Evolutionary conservation across 2,797 vertebrate genomes (phyloP), one percentile per base, ranked within the genome.

Genomic region (Megalops cyprinoides): DNA sequence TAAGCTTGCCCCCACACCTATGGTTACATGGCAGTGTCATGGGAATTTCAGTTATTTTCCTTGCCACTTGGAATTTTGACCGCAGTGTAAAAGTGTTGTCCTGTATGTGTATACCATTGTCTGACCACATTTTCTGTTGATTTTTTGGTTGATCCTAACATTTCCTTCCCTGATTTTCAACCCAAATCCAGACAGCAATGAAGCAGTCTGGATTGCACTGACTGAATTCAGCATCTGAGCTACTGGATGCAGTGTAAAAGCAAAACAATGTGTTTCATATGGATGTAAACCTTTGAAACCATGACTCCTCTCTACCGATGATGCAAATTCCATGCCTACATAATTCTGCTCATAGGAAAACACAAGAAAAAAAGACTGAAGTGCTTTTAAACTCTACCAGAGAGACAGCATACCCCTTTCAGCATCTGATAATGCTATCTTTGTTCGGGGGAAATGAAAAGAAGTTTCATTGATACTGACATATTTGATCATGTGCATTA

Each of bases 171-270:
- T 31, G 34, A 9, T 15, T 14, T 10, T 15, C 37, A 42, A n/a
- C 65, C 37, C 34, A 39, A 34, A 67, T n/a, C 62, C 62, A 20
- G 67, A 34, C 31, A 34, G 65, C n/a, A 15, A 18, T 39, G 18
- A 39, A 20, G 6, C 34, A 15, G 9, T 12, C 37, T n/a, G 6
- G 65, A 42, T 71, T 34, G 20, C 53, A 58, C 69, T 31, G 37
- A 74, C 51, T 46, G 79, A 53, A 34, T 74, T 74, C 55, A 53
- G 18, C 74, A 12, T 28, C 53, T 44, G 25, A 74, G 79, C 55
- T 28, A 20, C 56, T 10, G 39, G 55, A 25, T 74, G 73, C 56
- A 20, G n/a, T 37, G 12, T 8, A 55, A 46, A 80, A 37, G 10
- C 2, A 4, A 56, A 20, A 3, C 80, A 44, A 56, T 60, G 9